These are phyloP conservation scores for Chromobotia macracanthus DNA, from an alignment of 2,797 vertebrate genomes.

Conservation along the genomic window DNA sequence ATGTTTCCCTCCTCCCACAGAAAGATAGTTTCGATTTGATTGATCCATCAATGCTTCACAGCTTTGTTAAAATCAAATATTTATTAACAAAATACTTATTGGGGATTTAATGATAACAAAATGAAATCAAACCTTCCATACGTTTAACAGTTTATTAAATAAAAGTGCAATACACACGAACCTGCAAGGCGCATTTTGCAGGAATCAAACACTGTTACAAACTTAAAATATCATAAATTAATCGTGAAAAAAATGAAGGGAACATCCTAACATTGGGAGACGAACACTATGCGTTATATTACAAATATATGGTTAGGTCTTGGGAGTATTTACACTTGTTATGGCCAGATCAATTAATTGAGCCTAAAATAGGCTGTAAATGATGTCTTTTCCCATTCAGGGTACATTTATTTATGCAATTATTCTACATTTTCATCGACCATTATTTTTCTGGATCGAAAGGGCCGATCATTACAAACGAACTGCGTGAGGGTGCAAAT, in stretches of 20 bases:
- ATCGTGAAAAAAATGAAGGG: constrained; percentile 79
- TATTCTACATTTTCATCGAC: constrained; percentile 6
- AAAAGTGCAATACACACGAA: constrained; percentile 89
- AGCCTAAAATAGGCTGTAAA: constrained; percentile 27
- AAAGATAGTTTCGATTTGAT: neutral
- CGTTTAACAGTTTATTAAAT: constrained; percentile 81
- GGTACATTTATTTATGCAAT: constrained; percentile 1
- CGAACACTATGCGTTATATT: constrained; percentile 81
- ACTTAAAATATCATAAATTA: constrained; percentile 84
- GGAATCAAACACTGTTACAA: constrained; percentile 75
- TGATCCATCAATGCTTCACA: neutral
- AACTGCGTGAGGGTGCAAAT: constrained; percentile 36
- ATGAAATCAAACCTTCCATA: constrained; percentile 26
- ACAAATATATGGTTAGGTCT: constrained; percentile 75
- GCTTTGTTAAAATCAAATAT: neutral
- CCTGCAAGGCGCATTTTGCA: constrained; percentile 74
- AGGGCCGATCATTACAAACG: neutral
- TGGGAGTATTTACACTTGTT: constrained; percentile 66
- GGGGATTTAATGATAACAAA: constrained; percentile 30
- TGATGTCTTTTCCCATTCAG: constrained; percentile 24
- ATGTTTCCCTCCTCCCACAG: neutral
- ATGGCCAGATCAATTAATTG: constrained; percentile 37
- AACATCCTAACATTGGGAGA: constrained; percentile 75
- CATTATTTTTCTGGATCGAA: constrained; percentile 9
- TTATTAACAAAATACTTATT: constrained; percentile 25